phyloP scores from a whole-genome alignment of 2,797 vertebrate species.

The Pteronotus mesoamericanus region DNA sequence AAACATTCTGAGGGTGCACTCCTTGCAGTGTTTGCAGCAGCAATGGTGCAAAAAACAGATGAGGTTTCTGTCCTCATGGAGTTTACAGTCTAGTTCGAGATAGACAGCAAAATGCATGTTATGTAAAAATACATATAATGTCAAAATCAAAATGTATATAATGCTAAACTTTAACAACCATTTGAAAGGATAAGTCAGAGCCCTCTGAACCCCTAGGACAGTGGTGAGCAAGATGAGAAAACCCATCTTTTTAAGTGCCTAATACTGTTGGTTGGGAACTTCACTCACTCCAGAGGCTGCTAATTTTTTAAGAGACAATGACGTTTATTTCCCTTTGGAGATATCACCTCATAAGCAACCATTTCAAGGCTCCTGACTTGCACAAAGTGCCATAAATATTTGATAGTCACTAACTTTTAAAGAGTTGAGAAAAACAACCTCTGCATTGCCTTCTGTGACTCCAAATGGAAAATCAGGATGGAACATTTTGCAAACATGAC shows the following conservation, averaged over 20 bases:
- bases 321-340: not conserved
- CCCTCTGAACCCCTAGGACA: not conserved
- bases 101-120: not conserved
- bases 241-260: not conserved
- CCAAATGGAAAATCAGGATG: slow-evolving; percentile 15
- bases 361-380: not conserved
- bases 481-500: slow-evolving; percentile 36
- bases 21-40: not conserved
- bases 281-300: not conserved
- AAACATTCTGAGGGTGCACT: not conserved
- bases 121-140: not conserved
- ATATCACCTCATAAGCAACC: not conserved
- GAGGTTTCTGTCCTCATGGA: not conserved
- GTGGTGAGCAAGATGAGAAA: not conserved
- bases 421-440: slow-evolving; percentile 53
- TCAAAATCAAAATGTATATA: not conserved
- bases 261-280: not conserved
- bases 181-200: not conserved
- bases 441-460: slow-evolving; percentile 48
- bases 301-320: not conserved
- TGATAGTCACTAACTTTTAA: slow-evolving; percentile 51
- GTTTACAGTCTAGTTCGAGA: not conserved
- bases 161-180: not conserved
- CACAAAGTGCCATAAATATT: slow-evolving; percentile 47
- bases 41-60: not conserved